These are phyloP conservation scores for Ferdinandea cuprea DNA, from an alignment of 2,888 invertebrate genomes.

Conservation along the genomic window DNA sequence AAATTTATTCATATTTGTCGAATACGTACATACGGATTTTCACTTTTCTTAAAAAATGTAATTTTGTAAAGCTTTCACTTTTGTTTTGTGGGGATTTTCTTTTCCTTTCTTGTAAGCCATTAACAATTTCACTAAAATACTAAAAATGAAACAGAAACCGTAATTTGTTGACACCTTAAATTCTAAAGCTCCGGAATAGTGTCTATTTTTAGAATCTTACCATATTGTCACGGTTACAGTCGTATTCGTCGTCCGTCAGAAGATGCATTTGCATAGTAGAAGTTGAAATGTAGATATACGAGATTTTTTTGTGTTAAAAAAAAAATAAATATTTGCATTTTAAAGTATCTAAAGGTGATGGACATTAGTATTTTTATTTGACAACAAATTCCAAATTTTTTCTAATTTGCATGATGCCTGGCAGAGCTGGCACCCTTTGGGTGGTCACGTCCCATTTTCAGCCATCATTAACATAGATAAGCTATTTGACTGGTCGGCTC, in stretches of 20 bases:
- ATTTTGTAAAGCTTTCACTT: slow-evolving; percentile 54
- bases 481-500: too few species aligned
- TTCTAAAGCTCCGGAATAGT: slow-evolving; percentile 40
- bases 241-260: too few species aligned
- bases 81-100: slow-evolving; percentile 14
- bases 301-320: too few species aligned
- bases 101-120: slow-evolving; percentile 1
- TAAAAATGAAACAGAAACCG: neutral
- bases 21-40: slow-evolving; percentile 1
- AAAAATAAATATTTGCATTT: slow-evolving; percentile 49
- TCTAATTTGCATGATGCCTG: too few species aligned
- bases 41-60: neutral
- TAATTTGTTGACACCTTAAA: slow-evolving; percentile 13
- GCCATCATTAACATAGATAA: slow-evolving; percentile 52
- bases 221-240: neutral
- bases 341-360: slow-evolving; percentile 22
- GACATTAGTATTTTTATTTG: slow-evolving; percentile 37
- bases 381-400: too few species aligned
- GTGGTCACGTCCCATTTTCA: slow-evolving; percentile 19
- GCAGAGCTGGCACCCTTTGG: too few species aligned
- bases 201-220: slow-evolving; percentile 43
- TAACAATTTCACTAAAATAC: slow-evolving; percentile 35
- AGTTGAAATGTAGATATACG: slow-evolving; percentile 15
- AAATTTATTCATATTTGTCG: slow-evolving; percentile 9
- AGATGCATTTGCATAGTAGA: slow-evolving; percentile 43